These are phyloP conservation scores for Empidonax traillii DNA, from an alignment of 2,113 vertebrate genomes.

Conservation along the genomic window DNA sequence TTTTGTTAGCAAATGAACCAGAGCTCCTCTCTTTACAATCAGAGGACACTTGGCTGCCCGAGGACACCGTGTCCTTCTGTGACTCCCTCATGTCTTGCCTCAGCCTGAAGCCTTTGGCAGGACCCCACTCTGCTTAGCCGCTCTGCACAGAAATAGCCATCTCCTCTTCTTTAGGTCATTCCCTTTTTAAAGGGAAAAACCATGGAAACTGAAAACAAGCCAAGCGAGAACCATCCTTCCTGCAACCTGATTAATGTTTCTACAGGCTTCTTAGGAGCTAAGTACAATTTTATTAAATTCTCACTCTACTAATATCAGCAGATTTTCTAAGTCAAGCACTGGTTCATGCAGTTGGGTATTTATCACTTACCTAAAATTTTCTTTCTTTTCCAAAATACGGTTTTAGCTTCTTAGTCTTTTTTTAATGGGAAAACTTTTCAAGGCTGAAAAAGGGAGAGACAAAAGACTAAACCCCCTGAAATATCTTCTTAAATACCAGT, in stretches of 20 bases:
- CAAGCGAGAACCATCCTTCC: neutral
- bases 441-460: neutral
- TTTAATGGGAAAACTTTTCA: neutral
- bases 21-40: neutral
- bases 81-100: neutral
- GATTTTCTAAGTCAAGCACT: neutral
- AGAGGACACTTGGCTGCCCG: neutral
- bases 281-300: constrained; percentile 46
- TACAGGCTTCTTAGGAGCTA: neutral
- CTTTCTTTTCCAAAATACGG: neutral
- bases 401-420: neutral
- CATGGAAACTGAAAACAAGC: neutral
- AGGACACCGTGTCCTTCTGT: neutral
- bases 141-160: neutral
- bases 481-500: neutral
- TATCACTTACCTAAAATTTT: neutral
- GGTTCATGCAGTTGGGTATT: neutral
- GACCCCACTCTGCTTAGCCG: neutral
- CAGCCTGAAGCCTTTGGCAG: neutral
- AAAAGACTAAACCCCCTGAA: neutral
- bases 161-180: neutral
- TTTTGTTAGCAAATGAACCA: neutral
- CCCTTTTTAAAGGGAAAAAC: neutral
- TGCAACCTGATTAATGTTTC: neutral
- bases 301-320: neutral